Base-by-base conservation (phyloP, 1,140 invertebrate species). In the Neodiprion lecontei region DNA sequence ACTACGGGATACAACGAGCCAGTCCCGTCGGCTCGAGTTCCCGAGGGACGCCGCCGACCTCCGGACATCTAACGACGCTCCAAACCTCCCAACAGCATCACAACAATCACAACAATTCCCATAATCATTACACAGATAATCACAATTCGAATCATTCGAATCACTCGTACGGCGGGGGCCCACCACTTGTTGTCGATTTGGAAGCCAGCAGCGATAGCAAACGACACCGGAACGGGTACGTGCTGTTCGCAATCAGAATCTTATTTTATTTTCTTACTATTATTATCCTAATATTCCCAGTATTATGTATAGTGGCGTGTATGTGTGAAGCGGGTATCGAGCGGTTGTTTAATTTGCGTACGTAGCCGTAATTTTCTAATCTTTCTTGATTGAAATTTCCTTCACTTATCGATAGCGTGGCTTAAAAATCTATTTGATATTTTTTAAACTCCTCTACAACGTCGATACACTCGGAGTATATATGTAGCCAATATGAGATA, bases 91-190 rank as follows among this genome's bases (percentile, higher is more conserved):
- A 79, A 1, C 81, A 78, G 73, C 81, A 82, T 75, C 82, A 85
- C n/a, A 83, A 85, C 71, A 85, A 88, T 77, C 84, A 85, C 70
- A 84, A 83, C 72, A 78, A 67, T 71, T 74, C 81, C 76, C 85
- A 86, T 75, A 86, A 87, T 81, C 82, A 86, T 72, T 87, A 84
- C 71, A 70, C 84, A 77, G 85, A 87, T 69, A 88, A 87, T 84
- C 82, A 87, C 70, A 87, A 86, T 78, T 82, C 85, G 23, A 87
- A 87, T 81, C 84, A 86, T 61, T 61, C 53, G 53, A 61, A 61
- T 61, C 72, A 81, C 81, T 47, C 85, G 53, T 14, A 84, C 49
- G 70, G 77, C 8, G 77, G 83, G 14, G 68, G 72, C 1, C 65
- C 11, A 14, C 77, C 80, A n/a, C 79, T 85, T 71, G 79, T 86